These are phyloP conservation scores for Dendroctonus ponderosae DNA, from an alignment of 1,140 invertebrate species.

Conservation along the genomic window DNA sequence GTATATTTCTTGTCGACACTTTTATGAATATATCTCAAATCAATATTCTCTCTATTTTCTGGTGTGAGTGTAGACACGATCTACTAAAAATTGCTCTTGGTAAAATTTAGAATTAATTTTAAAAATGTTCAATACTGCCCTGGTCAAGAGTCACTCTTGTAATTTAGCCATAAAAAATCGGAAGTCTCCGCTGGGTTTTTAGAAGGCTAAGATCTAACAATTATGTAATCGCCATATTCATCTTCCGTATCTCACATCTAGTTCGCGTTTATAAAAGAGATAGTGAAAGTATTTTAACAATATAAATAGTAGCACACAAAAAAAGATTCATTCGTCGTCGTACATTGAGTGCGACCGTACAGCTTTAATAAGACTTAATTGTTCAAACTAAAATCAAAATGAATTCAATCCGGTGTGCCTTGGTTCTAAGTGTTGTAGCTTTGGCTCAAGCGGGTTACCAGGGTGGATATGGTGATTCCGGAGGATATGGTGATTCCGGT, in stretches of 20 bases:
- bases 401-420: constrained; percentile 20
- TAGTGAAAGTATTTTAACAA: constrained; percentile 14
- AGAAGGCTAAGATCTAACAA: neutral
- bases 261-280: neutral
- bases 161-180: too few species aligned
- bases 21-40: too few species aligned
- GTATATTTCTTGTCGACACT: too few species aligned
- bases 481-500: constrained; percentile 37
- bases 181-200: too few species aligned
- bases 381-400: neutral
- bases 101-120: too few species aligned
- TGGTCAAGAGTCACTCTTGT: too few species aligned
- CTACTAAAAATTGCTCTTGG: too few species aligned
- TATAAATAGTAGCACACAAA: neutral
- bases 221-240: neutral
- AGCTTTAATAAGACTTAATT: neutral
- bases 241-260: constrained; percentile 1
- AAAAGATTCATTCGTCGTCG: neutral
- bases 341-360: neutral
- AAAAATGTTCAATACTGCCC: too few species aligned
- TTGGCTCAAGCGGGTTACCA: constrained; percentile 42
- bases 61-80: too few species aligned
- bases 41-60: too few species aligned
- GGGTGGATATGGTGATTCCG: constrained; percentile 43
- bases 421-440: constrained; percentile 40